phyloP scores from a whole-genome alignment of 2,797 vertebrate species.

The Spondyliosoma cantharus region DNA sequence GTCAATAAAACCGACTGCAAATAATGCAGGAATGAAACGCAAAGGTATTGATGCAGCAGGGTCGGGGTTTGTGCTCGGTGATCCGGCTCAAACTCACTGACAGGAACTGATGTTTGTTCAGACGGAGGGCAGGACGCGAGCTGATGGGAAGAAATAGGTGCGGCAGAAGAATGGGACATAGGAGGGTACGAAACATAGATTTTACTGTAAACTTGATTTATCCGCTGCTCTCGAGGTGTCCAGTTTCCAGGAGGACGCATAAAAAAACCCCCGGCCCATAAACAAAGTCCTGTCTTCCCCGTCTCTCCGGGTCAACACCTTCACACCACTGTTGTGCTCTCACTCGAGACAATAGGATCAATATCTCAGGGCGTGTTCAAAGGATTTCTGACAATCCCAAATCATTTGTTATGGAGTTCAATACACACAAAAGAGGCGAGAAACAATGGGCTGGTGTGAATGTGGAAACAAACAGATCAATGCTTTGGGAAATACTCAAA shows the following conservation, averaged over 20 bases:
- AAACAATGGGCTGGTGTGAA: too few relatives aligned
- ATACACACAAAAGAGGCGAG: constrained; percentile 45
- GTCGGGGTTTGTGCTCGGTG: constrained; percentile 25
- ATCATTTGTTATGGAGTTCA: constrained; percentile 48
- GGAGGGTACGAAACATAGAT: constrained; percentile 71
- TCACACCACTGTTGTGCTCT: constrained; percentile 44
- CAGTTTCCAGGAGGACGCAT: constrained; percentile 69
- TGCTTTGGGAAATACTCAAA: not conserved
- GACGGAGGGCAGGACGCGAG: not conserved
- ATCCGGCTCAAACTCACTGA: constrained; percentile 17
- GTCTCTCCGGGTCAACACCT: constrained; percentile 65
- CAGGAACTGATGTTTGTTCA: constrained; percentile 26
- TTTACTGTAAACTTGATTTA: constrained; percentile 78
- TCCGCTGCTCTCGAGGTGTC: constrained; percentile 69
- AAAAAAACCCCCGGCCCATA: constrained; percentile 63
- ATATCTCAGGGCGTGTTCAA: constrained; percentile 65
- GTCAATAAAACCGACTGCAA: constrained; percentile 58
- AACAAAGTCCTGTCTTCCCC: constrained; percentile 61
- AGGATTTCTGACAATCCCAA: constrained; percentile 63
- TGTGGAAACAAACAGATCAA: not conserved
- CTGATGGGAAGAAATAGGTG: constrained; percentile 39
- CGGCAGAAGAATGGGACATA: constrained; percentile 48
- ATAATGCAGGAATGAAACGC: constrained; percentile 47
- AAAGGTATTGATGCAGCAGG: constrained; percentile 36
- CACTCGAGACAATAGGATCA: constrained; percentile 71